Conservation (phyloP, 2,797 vertebrate species). For the Enteromius anoplus region DNA sequence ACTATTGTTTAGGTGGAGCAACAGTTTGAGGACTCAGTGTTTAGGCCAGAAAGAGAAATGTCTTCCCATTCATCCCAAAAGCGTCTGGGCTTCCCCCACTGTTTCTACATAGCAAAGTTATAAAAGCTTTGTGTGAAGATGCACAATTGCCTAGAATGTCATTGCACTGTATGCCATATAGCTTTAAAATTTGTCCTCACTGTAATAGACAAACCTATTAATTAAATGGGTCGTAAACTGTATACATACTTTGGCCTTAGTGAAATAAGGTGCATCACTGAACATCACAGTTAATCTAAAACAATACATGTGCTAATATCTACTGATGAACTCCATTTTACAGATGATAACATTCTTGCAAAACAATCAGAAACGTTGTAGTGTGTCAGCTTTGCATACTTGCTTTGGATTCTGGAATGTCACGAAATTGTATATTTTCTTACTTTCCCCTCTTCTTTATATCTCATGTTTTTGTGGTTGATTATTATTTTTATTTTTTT, state of each 20-base stretch:
- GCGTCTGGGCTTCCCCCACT: neutral
- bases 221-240: neutral
- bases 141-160: neutral
- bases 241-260: neutral
- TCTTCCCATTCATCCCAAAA: neutral
- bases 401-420: slow-evolving; percentile 1
- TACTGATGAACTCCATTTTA: neutral
- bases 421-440: neutral
- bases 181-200: neutral
- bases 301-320: neutral
- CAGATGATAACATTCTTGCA: neutral
- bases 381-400: neutral
- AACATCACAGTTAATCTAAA: neutral
- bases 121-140: neutral
- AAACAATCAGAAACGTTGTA: neutral
- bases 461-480: neutral
- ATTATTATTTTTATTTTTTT: neutral
- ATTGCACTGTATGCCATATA: neutral
- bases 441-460: neutral
- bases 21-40: neutral
- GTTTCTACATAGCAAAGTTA: neutral
- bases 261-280: neutral
- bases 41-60: neutral
- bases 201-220: neutral
- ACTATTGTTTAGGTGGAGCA: neutral